Base-by-base conservation (phyloP, 2,113 vertebrate species). In the Panthera tigris region DNA sequence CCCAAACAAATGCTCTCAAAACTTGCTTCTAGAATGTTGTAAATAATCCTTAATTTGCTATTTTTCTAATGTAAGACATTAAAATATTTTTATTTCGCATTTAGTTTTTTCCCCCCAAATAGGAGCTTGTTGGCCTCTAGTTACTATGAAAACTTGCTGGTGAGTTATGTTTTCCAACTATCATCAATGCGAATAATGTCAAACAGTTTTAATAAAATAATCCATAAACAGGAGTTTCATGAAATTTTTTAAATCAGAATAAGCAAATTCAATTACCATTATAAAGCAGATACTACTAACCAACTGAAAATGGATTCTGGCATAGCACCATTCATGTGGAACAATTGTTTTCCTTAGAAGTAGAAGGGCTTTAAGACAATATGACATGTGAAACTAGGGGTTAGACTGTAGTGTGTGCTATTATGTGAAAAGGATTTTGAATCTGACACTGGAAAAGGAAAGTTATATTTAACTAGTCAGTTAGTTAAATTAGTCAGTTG, bases 141-240 rank as follows among this genome's bases (percentile, higher is more conserved):
- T 36, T 87, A 52, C n/a, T 82, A 36, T 55, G 55, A 50, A 98
- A 80, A 73, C 5, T 76, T 80, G 15, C 14, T 33, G 23, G 12
- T 41, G 2, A 61, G 1, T 78, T 66, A 71, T 9, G 23, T 87
- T 96, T 95, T 52, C 15, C 21, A 95, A 39, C 6, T 57, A 45
- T 41, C 11, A 94, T 84, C 69, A 83, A 33, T 63, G 14, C 84
- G 39, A 90, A 94, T 93, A 94, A 39, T 71, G 96, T 71, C 76
- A 90, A 92, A 80, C 2, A 61, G 4, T 9, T 92, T 94, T 89
- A 36, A 81, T 87, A 80, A 87, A 39, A 80, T 23, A 95, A 94
- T 39, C 66, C 55, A 97, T 27, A 87, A 90, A 63, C 1, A 57
- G 39, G 7, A 23, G 9, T n/a, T 41, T 5, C 33, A 71, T 63